These are phyloP conservation scores for Gorsachius goisagi DNA, from an alignment of 2,113 vertebrate species.

Conservation along the genomic window DNA sequence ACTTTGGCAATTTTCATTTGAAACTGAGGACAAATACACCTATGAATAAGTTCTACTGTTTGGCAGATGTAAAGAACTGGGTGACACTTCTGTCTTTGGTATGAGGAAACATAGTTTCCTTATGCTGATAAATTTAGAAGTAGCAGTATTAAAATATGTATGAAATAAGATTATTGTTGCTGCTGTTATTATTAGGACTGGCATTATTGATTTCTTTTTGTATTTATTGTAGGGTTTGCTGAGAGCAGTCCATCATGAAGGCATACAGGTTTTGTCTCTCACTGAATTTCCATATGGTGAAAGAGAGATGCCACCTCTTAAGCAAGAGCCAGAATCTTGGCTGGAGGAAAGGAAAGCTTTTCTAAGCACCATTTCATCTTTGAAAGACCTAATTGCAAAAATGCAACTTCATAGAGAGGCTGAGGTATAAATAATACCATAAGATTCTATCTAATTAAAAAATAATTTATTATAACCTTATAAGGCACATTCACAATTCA, in stretches of 20 bases:
- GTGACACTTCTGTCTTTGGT: neutral
- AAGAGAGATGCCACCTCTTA: conserved; percentile 55
- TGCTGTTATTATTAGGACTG: neutral
- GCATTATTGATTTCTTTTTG: neutral
- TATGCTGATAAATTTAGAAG: neutral
- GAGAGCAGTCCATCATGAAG: conserved; percentile 92
- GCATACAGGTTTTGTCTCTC: conserved; percentile 91
- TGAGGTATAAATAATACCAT: conserved; percentile 72
- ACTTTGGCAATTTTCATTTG: neutral
- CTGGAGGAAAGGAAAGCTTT: conserved; percentile 84
- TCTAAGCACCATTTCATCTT: conserved; percentile 82
- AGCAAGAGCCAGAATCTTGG: conserved; percentile 74
- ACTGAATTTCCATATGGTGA: conserved; percentile 81
- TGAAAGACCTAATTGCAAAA: conserved; percentile 85
- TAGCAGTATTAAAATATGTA: neutral
- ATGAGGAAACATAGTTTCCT: neutral
- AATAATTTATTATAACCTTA: neutral
- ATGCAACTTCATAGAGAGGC: conserved; percentile 79
- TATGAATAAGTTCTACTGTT: neutral
- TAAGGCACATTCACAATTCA: neutral
- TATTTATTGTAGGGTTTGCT: conserved; percentile 80
- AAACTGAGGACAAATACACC: neutral
- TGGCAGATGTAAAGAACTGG: neutral
- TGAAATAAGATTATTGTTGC: neutral
- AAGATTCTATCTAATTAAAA: neutral